phyloP scores from a whole-genome alignment of 35 echinoderm and acorn worm species.

The Heliocidaris tuberculata region DNA sequence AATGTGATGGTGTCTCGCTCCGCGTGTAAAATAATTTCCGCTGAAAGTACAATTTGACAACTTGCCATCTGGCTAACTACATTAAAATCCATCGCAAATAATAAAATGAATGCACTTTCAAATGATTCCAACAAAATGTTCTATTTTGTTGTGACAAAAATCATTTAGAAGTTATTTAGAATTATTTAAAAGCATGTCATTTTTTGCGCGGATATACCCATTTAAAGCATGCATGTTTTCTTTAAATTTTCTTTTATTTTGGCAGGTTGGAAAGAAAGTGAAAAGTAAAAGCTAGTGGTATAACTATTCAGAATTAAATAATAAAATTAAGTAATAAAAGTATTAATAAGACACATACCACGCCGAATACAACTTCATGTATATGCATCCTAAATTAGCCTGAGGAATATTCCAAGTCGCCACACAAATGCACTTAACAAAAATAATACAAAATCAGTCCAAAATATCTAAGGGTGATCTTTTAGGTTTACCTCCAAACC shows the following conservation, averaged over 20 bases:
- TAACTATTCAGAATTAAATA: neutral
- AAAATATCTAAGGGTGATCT: too few relatives aligned
- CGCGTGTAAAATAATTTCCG: neutral
- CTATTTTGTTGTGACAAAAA: neutral
- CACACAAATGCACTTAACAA: too few relatives aligned
- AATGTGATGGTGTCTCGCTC: neutral
- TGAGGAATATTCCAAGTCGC: neutral
- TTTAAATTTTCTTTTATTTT: neutral
- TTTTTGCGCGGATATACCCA: too few relatives aligned
- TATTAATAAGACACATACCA: neutral
- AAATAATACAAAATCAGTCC: too few relatives aligned
- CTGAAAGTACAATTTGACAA: neutral
- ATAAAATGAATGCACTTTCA: neutral
- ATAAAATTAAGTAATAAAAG: neutral
- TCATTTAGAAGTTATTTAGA: neutral
- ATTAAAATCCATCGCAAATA: neutral
- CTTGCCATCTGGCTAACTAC: neutral
- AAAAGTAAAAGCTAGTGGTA: neutral
- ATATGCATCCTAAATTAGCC: neutral
- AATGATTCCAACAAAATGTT: neutral
- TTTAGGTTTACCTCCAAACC: too few relatives aligned
- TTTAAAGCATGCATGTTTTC: neutral
- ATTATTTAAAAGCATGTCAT: too few relatives aligned
- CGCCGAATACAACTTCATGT: neutral
- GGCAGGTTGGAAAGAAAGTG: neutral